Evolutionary conservation across 2,888 invertebrate genomes (phyloP).

Genomic region (Chironomus tentans): DNA sequence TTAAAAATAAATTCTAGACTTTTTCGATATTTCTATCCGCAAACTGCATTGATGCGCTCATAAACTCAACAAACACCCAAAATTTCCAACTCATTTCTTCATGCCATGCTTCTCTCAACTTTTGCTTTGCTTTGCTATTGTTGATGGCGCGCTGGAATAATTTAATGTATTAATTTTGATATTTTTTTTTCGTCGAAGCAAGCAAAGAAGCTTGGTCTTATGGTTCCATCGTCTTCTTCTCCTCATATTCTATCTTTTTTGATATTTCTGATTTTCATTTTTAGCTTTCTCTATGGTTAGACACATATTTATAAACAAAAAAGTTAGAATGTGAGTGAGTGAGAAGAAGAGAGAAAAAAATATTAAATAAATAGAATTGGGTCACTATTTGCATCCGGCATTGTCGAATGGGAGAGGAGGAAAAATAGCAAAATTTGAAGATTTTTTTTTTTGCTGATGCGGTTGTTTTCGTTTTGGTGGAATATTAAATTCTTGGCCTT

Average conservation of each 20-base stretch:
- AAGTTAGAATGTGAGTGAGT: too few relatives aligned
- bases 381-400: constrained; percentile 10
- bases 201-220: neutral
- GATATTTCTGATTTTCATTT: too few relatives aligned
- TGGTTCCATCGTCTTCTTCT: neutral
- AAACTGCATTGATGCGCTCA: too few relatives aligned
- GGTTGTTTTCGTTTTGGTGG: neutral
- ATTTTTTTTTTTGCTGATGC: neutral
- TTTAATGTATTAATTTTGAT: constrained; percentile 1
- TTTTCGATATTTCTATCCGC: too few relatives aligned
- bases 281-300: too few relatives aligned
- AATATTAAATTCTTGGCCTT: neutral
- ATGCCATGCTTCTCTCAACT: neutral
- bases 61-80: too few relatives aligned
- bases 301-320: too few relatives aligned
- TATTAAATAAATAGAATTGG: neutral
- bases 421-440: neutral
- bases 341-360: too few relatives aligned
- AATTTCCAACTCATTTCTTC: too few relatives aligned
- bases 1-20: too few relatives aligned
- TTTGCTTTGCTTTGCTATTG: neutral
- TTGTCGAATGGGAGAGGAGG: neutral
- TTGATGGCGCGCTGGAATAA: neutral
- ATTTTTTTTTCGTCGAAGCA: neutral
- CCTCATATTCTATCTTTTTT: too few relatives aligned